These are phyloP conservation scores for Triplophysa rosa DNA, from an alignment of 2,113 vertebrate species.

Conservation along the genomic window DNA sequence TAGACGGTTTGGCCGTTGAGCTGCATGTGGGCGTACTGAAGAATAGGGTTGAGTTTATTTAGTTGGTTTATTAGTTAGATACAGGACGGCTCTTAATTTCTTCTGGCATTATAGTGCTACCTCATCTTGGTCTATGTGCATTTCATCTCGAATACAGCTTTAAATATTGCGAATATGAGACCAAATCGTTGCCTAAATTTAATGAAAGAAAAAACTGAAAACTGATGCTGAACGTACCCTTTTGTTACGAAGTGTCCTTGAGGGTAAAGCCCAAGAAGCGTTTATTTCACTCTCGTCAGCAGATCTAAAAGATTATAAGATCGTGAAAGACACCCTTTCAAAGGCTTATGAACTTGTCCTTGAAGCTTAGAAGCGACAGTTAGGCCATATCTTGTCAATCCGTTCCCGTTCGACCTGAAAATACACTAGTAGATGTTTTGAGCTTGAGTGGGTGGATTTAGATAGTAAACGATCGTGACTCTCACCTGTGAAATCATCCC, in stretches of 20 bases:
- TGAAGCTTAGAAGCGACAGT: conserved; percentile 45
- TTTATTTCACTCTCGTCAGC: too few relatives aligned
- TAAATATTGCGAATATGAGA: too few relatives aligned
- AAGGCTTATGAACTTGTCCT: too few relatives aligned
- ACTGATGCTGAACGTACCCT: too few relatives aligned
- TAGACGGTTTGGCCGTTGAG: conserved; percentile 5
- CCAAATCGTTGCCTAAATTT: too few relatives aligned
- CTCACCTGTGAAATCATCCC: conserved; percentile 97
- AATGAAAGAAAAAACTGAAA: too few relatives aligned
- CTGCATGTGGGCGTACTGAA: background rate
- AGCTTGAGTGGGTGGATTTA: background rate
- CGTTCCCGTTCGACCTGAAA: conserved; percentile 96
- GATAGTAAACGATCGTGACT: background rate
- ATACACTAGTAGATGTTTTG: conserved; percentile 45
- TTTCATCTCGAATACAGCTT: too few relatives aligned
- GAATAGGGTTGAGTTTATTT: background rate
- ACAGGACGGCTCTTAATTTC: background rate
- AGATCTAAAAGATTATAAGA: too few relatives aligned
- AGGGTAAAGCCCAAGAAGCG: too few relatives aligned
- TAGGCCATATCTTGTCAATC: conserved; percentile 98
- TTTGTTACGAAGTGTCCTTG: too few relatives aligned
- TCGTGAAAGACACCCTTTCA: too few relatives aligned
- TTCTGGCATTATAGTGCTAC: background rate
- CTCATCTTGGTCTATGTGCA: too few relatives aligned
- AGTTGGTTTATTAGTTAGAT: background rate